These are phyloP conservation scores for Protula sp. DNA, from an alignment of 2,888 invertebrate genomes.

Conservation along the genomic window DNA sequence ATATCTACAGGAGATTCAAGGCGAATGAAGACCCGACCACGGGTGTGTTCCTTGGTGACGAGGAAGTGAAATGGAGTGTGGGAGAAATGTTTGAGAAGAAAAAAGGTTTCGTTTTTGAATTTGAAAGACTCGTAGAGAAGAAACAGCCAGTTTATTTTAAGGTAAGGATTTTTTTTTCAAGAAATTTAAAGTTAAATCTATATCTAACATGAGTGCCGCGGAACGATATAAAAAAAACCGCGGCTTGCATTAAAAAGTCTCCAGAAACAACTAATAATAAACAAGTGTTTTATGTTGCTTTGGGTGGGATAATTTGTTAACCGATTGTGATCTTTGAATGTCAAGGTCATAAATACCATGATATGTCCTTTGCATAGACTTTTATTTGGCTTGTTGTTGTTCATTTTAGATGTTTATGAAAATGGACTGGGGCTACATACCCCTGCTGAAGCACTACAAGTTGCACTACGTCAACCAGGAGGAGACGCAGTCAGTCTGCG, in stretches of 20 bases:
- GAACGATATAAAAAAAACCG: too few relatives aligned
- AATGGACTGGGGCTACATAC: conserved; percentile 42
- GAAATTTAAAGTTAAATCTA: too few relatives aligned
- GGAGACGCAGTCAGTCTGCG: conserved; percentile 35
- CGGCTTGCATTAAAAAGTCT: too few relatives aligned
- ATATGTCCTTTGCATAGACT: too few relatives aligned
- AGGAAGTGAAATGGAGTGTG: conserved; percentile 34
- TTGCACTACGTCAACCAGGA: conserved; percentile 40
- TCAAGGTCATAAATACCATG: too few relatives aligned
- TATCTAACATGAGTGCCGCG: too few relatives aligned
- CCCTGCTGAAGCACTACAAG: conserved; percentile 38
- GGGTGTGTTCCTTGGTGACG: conserved; percentile 39
- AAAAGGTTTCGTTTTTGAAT: conserved; percentile 36
- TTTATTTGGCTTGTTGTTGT: too few relatives aligned
- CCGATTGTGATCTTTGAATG: too few relatives aligned
- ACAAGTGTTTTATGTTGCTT: too few relatives aligned
- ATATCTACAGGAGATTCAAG: conserved; percentile 33
- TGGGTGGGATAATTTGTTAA: too few relatives aligned
- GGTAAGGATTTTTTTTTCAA: conserved; percentile 23
- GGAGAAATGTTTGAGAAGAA: conserved; percentile 34
- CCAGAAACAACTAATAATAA: too few relatives aligned
- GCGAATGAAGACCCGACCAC: conserved; percentile 31
- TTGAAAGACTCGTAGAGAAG: conserved; percentile 26
- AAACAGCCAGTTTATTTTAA: conserved; percentile 38
- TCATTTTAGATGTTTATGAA: conserved; percentile 34